Percentiles rank a stretch among this genome's conserved stretches.
These are phyloP conservation scores for Chiridota heheva DNA, from an alignment of 35 echinoderm and acorn worm species.

Conservation along the genomic window DNA sequence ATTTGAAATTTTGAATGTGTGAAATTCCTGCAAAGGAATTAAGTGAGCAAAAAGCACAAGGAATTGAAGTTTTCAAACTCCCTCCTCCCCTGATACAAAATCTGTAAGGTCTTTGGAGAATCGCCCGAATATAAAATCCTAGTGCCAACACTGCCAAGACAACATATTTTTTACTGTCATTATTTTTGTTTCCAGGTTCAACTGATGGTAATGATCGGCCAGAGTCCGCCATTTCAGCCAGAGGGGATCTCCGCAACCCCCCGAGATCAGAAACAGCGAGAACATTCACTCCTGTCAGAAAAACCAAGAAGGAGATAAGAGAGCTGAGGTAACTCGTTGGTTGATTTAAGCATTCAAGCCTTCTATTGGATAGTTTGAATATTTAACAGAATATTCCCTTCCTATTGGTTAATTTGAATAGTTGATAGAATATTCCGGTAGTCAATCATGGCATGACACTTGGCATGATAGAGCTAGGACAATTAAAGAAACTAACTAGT, in stretches of 20 bases:
- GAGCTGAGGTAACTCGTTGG: conserved; percentile 49
- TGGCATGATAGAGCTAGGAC: conserved; percentile 14
- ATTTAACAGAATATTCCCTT: neutral
- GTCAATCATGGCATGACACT: conserved; percentile 20
- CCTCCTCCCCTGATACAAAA: no score
- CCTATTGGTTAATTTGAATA: neutral
- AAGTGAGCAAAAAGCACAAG: no score
- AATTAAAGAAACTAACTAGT: no score
- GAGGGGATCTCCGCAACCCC: neutral
- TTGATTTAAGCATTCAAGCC: no score
- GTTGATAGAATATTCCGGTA: neutral
- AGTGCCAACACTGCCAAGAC: neutral
- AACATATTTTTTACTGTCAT: neutral
- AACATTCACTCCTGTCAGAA: conserved; percentile 71
- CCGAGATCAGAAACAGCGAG: neutral
- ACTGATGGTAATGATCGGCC: neutral
- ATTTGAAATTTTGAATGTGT: no score
- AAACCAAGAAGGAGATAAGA: conserved; percentile 69
- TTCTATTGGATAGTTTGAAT: neutral
- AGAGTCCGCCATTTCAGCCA: neutral
- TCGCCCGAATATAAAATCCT: no score
- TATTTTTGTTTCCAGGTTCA: neutral
- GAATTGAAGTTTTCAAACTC: no score
- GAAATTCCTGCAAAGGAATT: no score
- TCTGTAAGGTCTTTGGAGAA: neutral